Percentiles rank a stretch among this genome's conserved stretches.
Evolutionary conservation across 1,140 invertebrate species (phyloP).

Genomic region (Armadillidium nasatum): DNA sequence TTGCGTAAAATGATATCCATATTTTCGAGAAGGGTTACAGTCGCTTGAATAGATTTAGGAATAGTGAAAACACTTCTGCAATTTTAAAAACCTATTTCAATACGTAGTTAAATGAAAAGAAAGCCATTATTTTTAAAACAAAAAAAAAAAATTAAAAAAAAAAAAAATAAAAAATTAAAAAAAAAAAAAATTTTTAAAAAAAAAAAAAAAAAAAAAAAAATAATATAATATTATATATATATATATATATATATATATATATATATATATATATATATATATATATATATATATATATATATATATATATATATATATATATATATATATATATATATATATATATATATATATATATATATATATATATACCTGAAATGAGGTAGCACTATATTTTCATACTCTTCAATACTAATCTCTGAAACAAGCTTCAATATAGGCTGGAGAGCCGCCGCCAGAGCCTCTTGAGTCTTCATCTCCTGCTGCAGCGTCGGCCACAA

Average conservation of each 20-base stretch:
- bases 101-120: not conserved
- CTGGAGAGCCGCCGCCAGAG: constrained; percentile 81
- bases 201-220: no score
- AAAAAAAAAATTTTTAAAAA: no score
- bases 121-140: no score
- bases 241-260: no score
- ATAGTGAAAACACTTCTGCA: constrained; percentile 68
- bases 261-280: no score
- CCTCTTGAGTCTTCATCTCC: constrained; percentile 78
- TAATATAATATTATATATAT: no score
- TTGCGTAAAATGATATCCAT: constrained; percentile 85
- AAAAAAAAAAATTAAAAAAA: no score
- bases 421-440: constrained; percentile 83
- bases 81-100: not conserved
- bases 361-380: constrained; percentile 62
- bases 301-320: no score
- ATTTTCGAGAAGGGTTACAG: constrained; percentile 85
- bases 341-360: no score
- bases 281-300: no score
- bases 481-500: constrained; percentile 82
- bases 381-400: constrained; percentile 74
- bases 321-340: no score
- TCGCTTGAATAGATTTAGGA: constrained; percentile 83
- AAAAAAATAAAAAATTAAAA: no score
- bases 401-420: constrained; percentile 72